Evolutionary conservation across 2,888 invertebrate genomes (phyloP).

Genomic region (Cephus pulcher): DNA sequence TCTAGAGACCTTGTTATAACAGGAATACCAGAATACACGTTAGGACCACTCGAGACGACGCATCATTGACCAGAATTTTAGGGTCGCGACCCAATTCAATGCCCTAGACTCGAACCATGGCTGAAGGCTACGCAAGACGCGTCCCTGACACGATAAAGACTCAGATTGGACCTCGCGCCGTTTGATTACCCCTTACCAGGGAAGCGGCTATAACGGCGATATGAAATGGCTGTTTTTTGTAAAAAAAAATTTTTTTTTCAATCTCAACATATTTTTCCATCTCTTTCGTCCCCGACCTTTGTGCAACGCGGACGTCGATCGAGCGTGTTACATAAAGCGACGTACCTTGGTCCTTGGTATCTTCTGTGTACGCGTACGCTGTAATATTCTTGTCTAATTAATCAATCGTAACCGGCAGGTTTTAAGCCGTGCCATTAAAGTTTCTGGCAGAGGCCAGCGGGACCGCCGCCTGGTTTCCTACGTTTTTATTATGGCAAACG

Average conservation of each 20-base stretch:
- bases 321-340: not conserved
- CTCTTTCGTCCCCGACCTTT: not conserved
- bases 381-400: not conserved
- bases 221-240: not conserved
- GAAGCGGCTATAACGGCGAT: not conserved
- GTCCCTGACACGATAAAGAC: constrained; percentile 33
- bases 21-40: not conserved
- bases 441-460: not conserved
- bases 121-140: constrained; percentile 14
- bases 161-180: not conserved
- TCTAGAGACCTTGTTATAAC: not conserved
- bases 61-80: constrained; percentile 13
- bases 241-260: not conserved
- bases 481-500: not conserved
- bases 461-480: not conserved
- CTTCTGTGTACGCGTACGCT: not conserved
- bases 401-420: not conserved
- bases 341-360: not conserved
- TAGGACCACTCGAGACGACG: not conserved
- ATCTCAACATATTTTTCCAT: not conserved
- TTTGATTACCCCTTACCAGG: not conserved
- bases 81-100: constrained; percentile 47
- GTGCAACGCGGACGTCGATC: not conserved
- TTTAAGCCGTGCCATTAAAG: not conserved
- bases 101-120: constrained; percentile 26